Base-by-base conservation (phyloP, 2,888 invertebrate genomes). In the Eurytoma californica region DNA sequence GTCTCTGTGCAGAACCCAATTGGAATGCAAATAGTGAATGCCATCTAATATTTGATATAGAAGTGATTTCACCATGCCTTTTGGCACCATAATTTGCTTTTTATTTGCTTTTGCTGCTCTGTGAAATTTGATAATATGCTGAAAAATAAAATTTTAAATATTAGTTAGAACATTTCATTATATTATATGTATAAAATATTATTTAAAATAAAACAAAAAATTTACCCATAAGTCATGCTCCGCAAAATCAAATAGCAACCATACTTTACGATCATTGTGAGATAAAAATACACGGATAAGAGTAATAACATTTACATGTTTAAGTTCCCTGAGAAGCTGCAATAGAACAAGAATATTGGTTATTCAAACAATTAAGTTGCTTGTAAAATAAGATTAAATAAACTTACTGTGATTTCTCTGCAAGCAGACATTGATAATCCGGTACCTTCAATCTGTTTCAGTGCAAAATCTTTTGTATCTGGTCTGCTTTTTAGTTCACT, bases 401-500 rank as follows among this genome's bases (percentile, higher is more conserved):
- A 82, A 92, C 95, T 93, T 92, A 97, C 96, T 75, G 99, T 98
- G 83, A 99, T 99, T 93, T 98, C 99, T 88, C 99, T 93, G 90
- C 99, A 99, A 16, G 99, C 99, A 30, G 98, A 99, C 98, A 99
- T 99, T 0, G 99, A 99, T 30, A 99, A 93, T 0, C 99, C 99
- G 57, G 98, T 97, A 13, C 99, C 99, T 92, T 99, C 99, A 73
- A 99, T 99, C 92, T 99, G 98, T 91, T 99, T 99, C 74, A 99
- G 91, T 0, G 99, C 99, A 92, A 98, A 99, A 90, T 98, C 98
- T 90, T 96, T 95, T 20, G 94, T 95, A 89, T 97, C 96, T 2
- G 94, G 91, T 55, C 92, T 85, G 80, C 90, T 90, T 82, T 90
- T 90, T 70, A 90, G 84, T 85, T 90, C 90, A 70, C 90, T 89